phyloP scores from a whole-genome alignment of 2,797 vertebrate genomes.

The Megalops cyprinoides region DNA sequence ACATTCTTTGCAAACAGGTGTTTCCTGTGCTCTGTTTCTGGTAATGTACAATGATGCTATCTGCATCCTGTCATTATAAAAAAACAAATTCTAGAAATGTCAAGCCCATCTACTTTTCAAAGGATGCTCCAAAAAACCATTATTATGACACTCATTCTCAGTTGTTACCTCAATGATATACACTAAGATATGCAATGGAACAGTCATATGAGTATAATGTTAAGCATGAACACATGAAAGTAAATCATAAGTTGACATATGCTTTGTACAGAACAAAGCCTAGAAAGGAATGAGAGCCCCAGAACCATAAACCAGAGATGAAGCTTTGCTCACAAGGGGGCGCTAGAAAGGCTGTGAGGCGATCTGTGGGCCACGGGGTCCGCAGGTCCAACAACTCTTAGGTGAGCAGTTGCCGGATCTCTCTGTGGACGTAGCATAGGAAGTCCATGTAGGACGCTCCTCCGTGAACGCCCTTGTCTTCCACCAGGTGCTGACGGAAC shows the following conservation, averaged over 20 bases:
- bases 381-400: too few relatives aligned
- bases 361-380: neutral
- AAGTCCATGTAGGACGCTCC: conserved; percentile 93
- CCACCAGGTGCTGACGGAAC: conserved; percentile 91
- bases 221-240: conserved; percentile 14
- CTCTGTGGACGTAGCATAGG: conserved; percentile 88
- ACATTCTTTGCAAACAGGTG: neutral
- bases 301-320: neutral
- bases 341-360: neutral
- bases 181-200: neutral
- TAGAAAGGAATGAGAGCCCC: neutral
- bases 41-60: neutral
- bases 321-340: neutral
- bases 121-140: neutral
- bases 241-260: neutral
- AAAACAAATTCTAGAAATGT: neutral
- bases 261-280: neutral
- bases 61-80: neutral
- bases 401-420: conserved; percentile 92
- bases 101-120: neutral
- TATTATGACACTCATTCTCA: neutral
- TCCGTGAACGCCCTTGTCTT: conserved; percentile 90
- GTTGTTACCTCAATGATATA: neutral
- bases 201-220: neutral
- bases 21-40: conserved; percentile 1